phyloP scores from a whole-genome alignment of 2,113 vertebrate genomes.

The Chaenocephalus aceratus region DNA sequence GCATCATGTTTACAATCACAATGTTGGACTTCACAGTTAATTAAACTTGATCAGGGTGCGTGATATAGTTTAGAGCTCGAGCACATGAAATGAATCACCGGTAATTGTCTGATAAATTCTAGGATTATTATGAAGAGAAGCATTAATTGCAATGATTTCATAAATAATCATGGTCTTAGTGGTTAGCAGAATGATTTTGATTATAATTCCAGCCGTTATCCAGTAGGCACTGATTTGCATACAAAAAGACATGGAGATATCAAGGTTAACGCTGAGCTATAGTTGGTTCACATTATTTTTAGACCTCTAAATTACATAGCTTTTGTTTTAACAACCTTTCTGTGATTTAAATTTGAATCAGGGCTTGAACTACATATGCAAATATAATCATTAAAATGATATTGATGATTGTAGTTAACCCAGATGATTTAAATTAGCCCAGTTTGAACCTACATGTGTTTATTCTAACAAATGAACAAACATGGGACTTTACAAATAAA shows the following conservation, averaged over 20 bases:
- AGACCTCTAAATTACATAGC: background rate
- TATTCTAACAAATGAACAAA: background rate
- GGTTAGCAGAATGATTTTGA: background rate
- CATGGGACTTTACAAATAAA: too few relatives aligned
- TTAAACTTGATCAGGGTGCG: conserved; percentile 21
- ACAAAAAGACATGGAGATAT: background rate
- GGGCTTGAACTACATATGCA: background rate
- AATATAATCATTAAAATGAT: background rate
- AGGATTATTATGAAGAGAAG: conserved; percentile 5
- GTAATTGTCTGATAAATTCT: conserved; percentile 8
- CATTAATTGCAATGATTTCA: background rate
- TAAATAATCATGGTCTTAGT: background rate
- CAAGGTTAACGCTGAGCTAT: background rate
- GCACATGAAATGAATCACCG: conserved; percentile 24
- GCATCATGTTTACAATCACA: background rate
- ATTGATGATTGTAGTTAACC: too few relatives aligned
- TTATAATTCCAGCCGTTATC: background rate
- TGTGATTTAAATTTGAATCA: background rate
- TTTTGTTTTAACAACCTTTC: background rate
- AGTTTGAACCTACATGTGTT: background rate
- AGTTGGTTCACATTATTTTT: background rate
- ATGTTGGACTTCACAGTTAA: conserved; percentile 27
- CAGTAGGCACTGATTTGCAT: background rate
- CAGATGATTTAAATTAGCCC: background rate
- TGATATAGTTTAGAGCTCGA: conserved; percentile 24